Percentiles rank a stretch among this genome's conserved stretches.
These are phyloP conservation scores for Aricia artaxerxes DNA, from an alignment of 2,888 invertebrate genomes.

Conservation along the genomic window DNA sequence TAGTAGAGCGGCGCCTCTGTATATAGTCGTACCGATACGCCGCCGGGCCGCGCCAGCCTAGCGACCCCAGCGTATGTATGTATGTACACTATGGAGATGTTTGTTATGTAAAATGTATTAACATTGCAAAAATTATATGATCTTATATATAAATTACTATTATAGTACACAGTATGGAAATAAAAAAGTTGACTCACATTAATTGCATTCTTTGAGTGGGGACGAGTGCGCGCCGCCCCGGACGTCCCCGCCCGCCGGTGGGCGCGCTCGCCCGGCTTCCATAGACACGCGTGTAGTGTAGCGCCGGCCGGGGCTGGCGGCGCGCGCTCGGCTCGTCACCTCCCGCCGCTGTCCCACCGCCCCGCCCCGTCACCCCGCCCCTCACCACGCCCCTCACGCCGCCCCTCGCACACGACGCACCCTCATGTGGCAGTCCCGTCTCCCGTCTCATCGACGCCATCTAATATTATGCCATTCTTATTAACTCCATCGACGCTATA, in stretches of 20 bases:
- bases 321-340: slow-evolving; percentile 21
- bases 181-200: slow-evolving; percentile 79
- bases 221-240: slow-evolving; percentile 55
- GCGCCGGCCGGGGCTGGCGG: background rate
- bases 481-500: slow-evolving; percentile 27
- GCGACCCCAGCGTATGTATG: slow-evolving; percentile 61
- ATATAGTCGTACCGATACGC: slow-evolving; percentile 54
- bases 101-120: slow-evolving; percentile 81
- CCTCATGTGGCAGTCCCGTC: slow-evolving; percentile 15
- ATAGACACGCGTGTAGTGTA: background rate
- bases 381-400: no score
- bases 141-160: slow-evolving; percentile 80
- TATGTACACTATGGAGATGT: slow-evolving; percentile 77
- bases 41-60: slow-evolving; percentile 48
- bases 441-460: slow-evolving; percentile 15
- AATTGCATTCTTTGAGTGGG: slow-evolving; percentile 74
- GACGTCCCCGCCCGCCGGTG: slow-evolving; percentile 1
- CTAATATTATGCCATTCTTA: slow-evolving; percentile 29
- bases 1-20: slow-evolving; percentile 59
- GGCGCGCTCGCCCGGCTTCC: background rate
- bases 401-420: background rate
- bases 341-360: slow-evolving; percentile 25
- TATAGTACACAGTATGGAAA: slow-evolving; percentile 80
- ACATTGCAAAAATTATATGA: slow-evolving; percentile 80
- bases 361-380: background rate